Evolutionary conservation across 2,888 invertebrate genomes (phyloP), one percentile per base, ranked within the genome.

Genomic region (Cantharis lateralis): DNA sequence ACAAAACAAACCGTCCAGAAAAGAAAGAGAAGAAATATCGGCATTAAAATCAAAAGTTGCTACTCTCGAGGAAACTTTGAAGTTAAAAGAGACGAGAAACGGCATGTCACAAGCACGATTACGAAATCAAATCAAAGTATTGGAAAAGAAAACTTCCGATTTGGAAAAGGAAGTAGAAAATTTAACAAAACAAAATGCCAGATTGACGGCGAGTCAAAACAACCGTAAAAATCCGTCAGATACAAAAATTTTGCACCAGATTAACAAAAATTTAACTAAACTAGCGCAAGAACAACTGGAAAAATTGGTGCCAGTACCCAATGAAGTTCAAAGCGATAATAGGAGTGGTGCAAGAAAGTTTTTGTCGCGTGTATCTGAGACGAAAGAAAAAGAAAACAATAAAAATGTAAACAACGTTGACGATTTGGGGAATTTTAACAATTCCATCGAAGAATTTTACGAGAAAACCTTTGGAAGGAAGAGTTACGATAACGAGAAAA

Each of bases 221-320:
- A 89, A 91, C 71, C 88, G 91, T 10, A 86, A 89, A 78, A 87
- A 91, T 76, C 83, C 84, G 63, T 89, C 91, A n/a, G 95, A 94
- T 80, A 91, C 93, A 32, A 94, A 93, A 89, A 92, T 94, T 87
- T 89, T 95, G 78, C 93, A 94, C 83, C 93, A 94, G 87, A 95
- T 95, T 32, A 95, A 94, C 84, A 92, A 92, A 78, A 91, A 91
- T 80, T 86, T 93, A 64, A 89, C 89, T 0, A 89, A 90, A 79
- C 82, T 91, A 5, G 64, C 77, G 0, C 70, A 70, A 15, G 80
- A 81, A 13, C 72, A 76, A 71, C 13, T 80, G n/a, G 75, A 77
- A 15, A 80, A 77, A 72, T 20, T 66, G n/a, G n/a, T 66, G 7
- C 64, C 18, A 24, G 20, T 15, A 9, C 20, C 18, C 0, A 13